These are phyloP conservation scores for Camponotus pennsylvanicus DNA, from an alignment of 1,140 invertebrate species.

Conservation along the genomic window DNA sequence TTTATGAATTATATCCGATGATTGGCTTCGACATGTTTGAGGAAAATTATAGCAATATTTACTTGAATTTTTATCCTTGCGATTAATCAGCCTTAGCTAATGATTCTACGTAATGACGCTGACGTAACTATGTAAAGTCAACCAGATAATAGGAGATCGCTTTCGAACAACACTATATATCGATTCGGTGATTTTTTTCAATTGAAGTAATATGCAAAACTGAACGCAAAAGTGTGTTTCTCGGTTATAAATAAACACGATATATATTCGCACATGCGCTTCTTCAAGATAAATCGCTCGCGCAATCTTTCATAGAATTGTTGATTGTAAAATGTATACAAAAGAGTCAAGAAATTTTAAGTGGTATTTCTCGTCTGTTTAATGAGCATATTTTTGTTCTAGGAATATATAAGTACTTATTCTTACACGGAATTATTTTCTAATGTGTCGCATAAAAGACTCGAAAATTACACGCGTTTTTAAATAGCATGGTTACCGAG, in stretches of 20 bases:
- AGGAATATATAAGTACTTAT: constrained; percentile 4
- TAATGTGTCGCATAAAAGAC: not conserved
- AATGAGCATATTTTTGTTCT: not conserved
- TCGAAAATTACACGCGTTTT: not conserved
- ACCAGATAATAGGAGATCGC: constrained; percentile 55
- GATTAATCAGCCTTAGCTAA: constrained; percentile 22
- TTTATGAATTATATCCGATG: not conserved
- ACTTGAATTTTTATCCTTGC: not conserved
- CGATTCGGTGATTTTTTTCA: constrained; percentile 22
- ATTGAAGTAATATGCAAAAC: constrained; percentile 21
- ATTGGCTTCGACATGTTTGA: not conserved
- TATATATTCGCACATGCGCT: not conserved
- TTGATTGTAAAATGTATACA: not conserved
- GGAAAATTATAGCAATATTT: not conserved
- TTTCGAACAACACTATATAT: constrained; percentile 25
- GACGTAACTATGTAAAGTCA: constrained; percentile 52
- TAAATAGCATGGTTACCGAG: not conserved
- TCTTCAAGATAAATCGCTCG: not conserved
- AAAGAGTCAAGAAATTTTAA: not conserved
- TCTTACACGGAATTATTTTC: not conserved
- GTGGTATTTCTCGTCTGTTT: not conserved
- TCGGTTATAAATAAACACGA: constrained; percentile 4
- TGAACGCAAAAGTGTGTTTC: not conserved
- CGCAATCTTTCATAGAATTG: constrained; percentile 15
- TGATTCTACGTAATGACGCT: constrained; percentile 25